A percentile compares a stretch with the other conserved stretches of the same genome.
Conservation (phyloP, 2,797 vertebrate species). For the Urophycis tenuis region DNA sequence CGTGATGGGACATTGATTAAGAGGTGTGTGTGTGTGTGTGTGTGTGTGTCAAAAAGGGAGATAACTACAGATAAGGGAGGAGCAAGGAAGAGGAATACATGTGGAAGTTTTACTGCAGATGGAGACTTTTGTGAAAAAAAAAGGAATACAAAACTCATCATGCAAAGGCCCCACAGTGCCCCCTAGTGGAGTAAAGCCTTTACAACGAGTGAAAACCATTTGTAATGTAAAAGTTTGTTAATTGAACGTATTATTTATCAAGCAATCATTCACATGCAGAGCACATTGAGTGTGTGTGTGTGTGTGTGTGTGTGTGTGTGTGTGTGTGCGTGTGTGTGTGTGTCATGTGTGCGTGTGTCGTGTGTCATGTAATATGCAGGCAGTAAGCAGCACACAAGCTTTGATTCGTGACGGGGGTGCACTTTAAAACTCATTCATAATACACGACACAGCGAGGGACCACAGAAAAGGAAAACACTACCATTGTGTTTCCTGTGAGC, state of each 20-base stretch:
- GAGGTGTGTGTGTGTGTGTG: background rate
- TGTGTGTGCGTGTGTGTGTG: too few relatives aligned
- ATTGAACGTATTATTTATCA: background rate
- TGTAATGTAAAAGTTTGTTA: background rate
- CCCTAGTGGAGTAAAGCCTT: constrained; percentile 41
- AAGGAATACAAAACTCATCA: background rate
- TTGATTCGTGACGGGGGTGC: constrained; percentile 12
- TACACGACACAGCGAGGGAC: constrained; percentile 14
- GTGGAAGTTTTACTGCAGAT: constrained; percentile 1
- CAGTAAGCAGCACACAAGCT: background rate
- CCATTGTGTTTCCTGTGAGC: constrained; percentile 45
- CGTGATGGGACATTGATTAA: background rate
- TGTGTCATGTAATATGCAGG: constrained; percentile 1
- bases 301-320: too few relatives aligned
- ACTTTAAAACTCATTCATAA: constrained; percentile 41
- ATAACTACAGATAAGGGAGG: background rate
- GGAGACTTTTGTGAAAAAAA: background rate
- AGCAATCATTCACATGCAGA: background rate
- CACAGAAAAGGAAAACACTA: constrained; percentile 33
- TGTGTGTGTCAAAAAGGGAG: background rate
- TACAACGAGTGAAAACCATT: background rate
- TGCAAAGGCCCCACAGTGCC: constrained; percentile 30
- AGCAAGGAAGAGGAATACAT: background rate
- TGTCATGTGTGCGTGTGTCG: background rate
- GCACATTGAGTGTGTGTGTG: background rate